Conservation (phyloP, 2,888 invertebrate genomes). For the Cephus spinipes region DNA sequence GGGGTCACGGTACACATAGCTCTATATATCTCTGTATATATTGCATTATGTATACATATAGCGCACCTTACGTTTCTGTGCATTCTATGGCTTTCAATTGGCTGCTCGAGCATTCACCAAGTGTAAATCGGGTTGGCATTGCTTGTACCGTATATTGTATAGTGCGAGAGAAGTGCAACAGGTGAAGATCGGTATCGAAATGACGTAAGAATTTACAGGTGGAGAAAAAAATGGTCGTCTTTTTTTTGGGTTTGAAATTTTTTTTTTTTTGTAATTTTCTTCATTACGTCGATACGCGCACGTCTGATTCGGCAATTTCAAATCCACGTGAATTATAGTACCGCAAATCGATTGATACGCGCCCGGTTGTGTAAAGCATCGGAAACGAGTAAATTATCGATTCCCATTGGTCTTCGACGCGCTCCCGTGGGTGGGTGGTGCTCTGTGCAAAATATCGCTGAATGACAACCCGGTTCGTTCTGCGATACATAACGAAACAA, state of each 20-base stretch:
- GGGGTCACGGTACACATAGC: constrained; percentile 33
- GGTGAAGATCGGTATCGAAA: constrained; percentile 44
- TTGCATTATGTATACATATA: constrained; percentile 11
- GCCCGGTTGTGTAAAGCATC: background rate
- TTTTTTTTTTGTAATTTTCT: background rate
- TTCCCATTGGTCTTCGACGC: background rate
- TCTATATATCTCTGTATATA: background rate
- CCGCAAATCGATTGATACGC: background rate
- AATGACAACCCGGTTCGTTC: background rate
- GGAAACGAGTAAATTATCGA: background rate
- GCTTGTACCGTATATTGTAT: background rate
- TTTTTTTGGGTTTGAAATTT: background rate
- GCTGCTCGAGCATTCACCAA: constrained; percentile 60
- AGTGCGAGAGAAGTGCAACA: constrained; percentile 60
- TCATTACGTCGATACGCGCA: background rate
- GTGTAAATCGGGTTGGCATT: constrained; percentile 59
- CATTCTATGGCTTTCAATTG: constrained; percentile 55
- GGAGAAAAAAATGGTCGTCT: constrained; percentile 19
- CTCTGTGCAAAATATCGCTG: background rate
- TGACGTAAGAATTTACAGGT: constrained; percentile 33
- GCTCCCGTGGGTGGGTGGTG: background rate
- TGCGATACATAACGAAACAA: background rate
- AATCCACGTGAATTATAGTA: background rate
- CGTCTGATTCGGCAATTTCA: background rate
- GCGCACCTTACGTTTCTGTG: constrained; percentile 55